Evolutionary conservation across 2,888 invertebrate species (phyloP), one percentile per base, ranked within the genome.

Genomic region (Pseudococcus viburni): DNA sequence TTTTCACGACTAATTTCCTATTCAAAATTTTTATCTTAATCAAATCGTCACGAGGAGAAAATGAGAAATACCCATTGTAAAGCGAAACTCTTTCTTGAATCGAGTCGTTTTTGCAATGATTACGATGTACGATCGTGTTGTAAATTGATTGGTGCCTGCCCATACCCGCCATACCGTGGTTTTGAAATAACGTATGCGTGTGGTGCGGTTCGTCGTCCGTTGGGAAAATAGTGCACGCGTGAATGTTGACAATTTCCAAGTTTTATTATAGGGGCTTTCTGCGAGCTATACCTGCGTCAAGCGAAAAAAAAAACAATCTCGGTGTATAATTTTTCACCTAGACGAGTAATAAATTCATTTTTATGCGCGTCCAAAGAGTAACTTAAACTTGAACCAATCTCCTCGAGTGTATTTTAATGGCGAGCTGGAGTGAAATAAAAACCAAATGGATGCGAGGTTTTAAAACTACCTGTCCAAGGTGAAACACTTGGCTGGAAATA

Each of bases 1-100:
- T 83, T 83, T 83, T 83, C 80, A 83, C 80, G 80, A 83, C 46
- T 83, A 83, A 46, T 83, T 77, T 83, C 80, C 80, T 83, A 83
- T 83, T 83, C 80, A 83, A 83, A 83, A 83, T 83, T 83, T 46
- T 46, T 83, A 83, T 83, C 80, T 83, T 46, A 83, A 83, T 46
- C 46, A 83, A 83, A 83, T 83, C 80, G 80, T 83, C 80, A 83
- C 80, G 80, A 83, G 26, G 80, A 83, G 39, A 77, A 77, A 77
- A 39, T 77, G 77, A 83, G 46, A 83, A 46, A 83, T 46, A 46
- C 46, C 80, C 46, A 83, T 83, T 83, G 80, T 83, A 46, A 46
- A 46, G 46, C 80, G 80, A 46, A 83, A 46, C 39, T 73, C 73
- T 73, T 73, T 73, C 73, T 73, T 73, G 42, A 42, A 83, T 46